A percentile compares a stretch with the other conserved stretches of the same genome.
These are phyloP conservation scores for Dinoponera quadriceps DNA, from an alignment of 1,140 invertebrate species.

Conservation along the genomic window DNA sequence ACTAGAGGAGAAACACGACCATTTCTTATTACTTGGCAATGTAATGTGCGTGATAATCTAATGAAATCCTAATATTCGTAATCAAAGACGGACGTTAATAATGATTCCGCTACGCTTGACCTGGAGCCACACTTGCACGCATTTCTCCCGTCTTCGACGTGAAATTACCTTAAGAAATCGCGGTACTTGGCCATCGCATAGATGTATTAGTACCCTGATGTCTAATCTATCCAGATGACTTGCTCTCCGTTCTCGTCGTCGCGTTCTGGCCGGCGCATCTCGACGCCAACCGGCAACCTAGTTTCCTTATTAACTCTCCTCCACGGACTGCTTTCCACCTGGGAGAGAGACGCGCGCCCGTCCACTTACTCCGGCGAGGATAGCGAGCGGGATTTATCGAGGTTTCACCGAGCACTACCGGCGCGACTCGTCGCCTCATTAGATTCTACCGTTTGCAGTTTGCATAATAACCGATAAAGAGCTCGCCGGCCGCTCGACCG, in stretches of 20 bases:
- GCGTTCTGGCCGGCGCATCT: conserved; percentile 57
- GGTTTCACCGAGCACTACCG: conserved; percentile 57
- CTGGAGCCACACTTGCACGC: conserved; percentile 29
- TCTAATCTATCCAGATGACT: conserved; percentile 48
- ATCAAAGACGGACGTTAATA: too few species aligned
- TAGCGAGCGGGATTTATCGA: conserved; percentile 60
- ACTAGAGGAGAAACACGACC: too few species aligned
- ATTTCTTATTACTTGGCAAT: too few species aligned
- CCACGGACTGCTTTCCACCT: conserved; percentile 54
- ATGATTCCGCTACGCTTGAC: too few species aligned
- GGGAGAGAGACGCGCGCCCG: conserved; percentile 5
- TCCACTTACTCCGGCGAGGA: background rate
- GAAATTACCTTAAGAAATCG: conserved; percentile 21
- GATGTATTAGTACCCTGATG: conserved; percentile 11
- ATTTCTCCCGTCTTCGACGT: conserved; percentile 2
- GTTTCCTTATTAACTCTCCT: conserved; percentile 73
- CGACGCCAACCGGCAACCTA: conserved; percentile 65
- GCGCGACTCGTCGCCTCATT: conserved; percentile 34
- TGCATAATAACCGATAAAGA: conserved; percentile 39
- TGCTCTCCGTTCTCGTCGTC: conserved; percentile 10
- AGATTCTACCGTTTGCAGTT: conserved; percentile 48
- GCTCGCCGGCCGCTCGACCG: background rate
- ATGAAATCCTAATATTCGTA: too few species aligned
- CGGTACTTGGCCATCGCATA: background rate
- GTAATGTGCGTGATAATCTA: too few species aligned